phyloP scores from a whole-genome alignment of 2,888 invertebrate species.

The Drosophila aldrichi region DNA sequence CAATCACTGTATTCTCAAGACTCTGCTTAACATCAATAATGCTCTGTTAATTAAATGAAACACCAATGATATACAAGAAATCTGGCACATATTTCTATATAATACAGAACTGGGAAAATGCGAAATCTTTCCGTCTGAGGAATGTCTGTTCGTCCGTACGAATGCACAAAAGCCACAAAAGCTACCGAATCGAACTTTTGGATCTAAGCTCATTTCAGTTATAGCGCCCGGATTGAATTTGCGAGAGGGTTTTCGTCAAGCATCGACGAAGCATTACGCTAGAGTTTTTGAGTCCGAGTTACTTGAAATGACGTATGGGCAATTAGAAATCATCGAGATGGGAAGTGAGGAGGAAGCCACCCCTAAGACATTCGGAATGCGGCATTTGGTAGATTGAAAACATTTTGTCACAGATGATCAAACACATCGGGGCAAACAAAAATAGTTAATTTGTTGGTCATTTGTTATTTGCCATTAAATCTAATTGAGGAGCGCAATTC shows the following conservation, averaged over 20 bases:
- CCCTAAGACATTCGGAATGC: conserved; percentile 17
- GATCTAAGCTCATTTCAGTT: too few relatives aligned
- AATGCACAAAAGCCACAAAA: too few relatives aligned
- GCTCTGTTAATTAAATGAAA: too few relatives aligned
- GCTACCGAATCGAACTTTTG: too few relatives aligned
- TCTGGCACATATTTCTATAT: too few relatives aligned
- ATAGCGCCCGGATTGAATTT: not conserved
- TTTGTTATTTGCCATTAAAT: conserved; percentile 78
- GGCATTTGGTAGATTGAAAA: conserved; percentile 28
- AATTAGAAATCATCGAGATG: not conserved
- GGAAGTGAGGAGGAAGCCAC: conserved; percentile 17
- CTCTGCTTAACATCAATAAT: too few relatives aligned
- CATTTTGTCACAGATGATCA: conserved; percentile 79
- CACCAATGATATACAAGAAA: too few relatives aligned
- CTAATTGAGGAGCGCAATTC: conserved; percentile 69
- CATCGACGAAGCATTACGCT: conserved; percentile 1
- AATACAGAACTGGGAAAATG: too few relatives aligned
- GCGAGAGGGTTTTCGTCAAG: not conserved
- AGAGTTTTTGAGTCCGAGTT: not conserved
- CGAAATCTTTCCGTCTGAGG: too few relatives aligned
- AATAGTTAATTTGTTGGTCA: conserved; percentile 82
- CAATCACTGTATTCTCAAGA: too few relatives aligned
- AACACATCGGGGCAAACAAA: conserved; percentile 72
- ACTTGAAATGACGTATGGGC: conserved; percentile 12
- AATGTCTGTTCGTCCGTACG: too few relatives aligned